Percentiles rank a stretch among this genome's conserved stretches.
phyloP scores from a whole-genome alignment of 2,113 vertebrate genomes.

The Sialia sialis region DNA sequence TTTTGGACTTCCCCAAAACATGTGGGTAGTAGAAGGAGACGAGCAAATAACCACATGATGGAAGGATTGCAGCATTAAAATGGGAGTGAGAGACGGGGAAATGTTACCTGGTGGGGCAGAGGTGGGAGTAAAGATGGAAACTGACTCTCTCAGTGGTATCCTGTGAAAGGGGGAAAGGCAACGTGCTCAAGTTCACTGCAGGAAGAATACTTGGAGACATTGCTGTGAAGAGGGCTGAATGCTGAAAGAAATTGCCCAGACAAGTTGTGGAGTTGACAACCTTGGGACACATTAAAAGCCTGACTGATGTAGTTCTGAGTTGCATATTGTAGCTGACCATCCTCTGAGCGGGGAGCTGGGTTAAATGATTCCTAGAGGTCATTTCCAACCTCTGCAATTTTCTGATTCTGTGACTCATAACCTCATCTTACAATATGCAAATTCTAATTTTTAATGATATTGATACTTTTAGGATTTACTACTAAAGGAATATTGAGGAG shows the following conservation, averaged over 20 bases:
- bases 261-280: not conserved
- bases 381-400: not conserved
- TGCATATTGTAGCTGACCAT: not conserved
- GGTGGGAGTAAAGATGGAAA: not conserved
- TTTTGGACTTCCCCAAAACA: not conserved
- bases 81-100: not conserved
- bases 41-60: not conserved
- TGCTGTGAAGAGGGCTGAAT: not conserved
- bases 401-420: not conserved
- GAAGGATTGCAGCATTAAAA: not conserved
- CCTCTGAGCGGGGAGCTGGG: not conserved
- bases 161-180: not conserved
- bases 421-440: not conserved
- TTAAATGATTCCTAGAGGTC: not conserved
- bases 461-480: not conserved
- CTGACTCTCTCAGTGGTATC: not conserved
- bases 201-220: not conserved
- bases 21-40: not conserved
- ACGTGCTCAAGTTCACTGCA: not conserved
- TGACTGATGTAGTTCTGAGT: not conserved
- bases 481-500: not conserved
- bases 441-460: not conserved
- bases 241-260: not conserved
- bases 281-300: not conserved
- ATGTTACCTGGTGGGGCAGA: not conserved